These are phyloP conservation scores for Apamea monoglypha DNA, from an alignment of 2,888 invertebrate genomes.

Conservation along the genomic window DNA sequence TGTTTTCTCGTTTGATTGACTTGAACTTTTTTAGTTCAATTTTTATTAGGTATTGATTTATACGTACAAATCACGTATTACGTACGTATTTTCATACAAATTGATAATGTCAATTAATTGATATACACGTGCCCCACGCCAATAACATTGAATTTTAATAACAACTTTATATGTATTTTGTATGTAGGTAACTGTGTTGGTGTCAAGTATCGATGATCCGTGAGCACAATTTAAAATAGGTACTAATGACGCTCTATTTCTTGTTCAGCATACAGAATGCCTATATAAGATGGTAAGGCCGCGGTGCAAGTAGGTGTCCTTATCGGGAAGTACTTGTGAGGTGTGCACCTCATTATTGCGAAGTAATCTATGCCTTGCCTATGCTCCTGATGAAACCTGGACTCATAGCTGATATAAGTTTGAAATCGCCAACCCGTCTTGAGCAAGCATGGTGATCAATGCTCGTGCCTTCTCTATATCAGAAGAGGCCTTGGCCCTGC, in stretches of 20 bases:
- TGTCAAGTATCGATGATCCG: constrained; percentile 1
- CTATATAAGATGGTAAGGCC: neutral
- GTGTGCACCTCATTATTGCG: neutral
- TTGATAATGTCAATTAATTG: neutral
- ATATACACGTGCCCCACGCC: neutral
- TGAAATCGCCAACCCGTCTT: neutral
- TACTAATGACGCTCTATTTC: constrained; percentile 3
- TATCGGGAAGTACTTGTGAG: neutral
- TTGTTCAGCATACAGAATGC: neutral
- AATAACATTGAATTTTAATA: constrained; percentile 7
- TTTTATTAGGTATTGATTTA: neutral
- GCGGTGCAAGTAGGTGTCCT: neutral
- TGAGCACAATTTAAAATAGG: constrained; percentile 7
- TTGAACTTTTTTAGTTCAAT: neutral
- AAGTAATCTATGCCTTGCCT: neutral
- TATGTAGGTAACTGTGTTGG: neutral
- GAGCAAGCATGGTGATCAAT: neutral
- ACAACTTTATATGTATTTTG: neutral
- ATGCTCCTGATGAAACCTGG: neutral
- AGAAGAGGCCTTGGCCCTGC: neutral
- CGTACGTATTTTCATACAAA: constrained; percentile 9
- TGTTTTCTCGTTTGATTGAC: neutral
- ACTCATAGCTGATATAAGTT: neutral
- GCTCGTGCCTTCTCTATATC: neutral
- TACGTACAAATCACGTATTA: neutral